Percentiles rank a stretch among this genome's conserved stretches.
Conservation (phyloP, 2,113 vertebrate genomes). For the Erinaceus europaeus region DNA sequence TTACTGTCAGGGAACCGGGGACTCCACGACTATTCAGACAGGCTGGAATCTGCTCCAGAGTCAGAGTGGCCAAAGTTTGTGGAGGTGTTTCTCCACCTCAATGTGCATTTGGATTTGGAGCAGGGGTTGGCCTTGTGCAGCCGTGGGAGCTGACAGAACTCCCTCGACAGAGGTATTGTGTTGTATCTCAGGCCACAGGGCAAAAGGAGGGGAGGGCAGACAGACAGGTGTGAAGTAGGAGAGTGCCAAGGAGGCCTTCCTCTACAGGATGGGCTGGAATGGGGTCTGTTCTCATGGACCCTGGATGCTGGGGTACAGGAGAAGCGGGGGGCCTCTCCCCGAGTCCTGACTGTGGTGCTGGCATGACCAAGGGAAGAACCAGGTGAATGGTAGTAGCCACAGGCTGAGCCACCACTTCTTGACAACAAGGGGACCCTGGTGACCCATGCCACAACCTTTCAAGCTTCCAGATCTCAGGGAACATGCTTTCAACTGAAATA, state of each 20-base stretch:
- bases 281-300: not conserved
- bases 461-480: not conserved
- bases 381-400: not conserved
- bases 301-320: not conserved
- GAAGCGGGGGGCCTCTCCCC: not conserved
- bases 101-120: not conserved
- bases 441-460: not conserved
- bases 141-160: too few species aligned
- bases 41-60: not conserved
- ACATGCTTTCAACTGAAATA: not conserved
- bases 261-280: not conserved
- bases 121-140: not conserved
- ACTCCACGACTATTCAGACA: not conserved
- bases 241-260: not conserved
- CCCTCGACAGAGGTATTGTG: not conserved
- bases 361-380: not conserved
- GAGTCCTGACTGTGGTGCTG: not conserved
- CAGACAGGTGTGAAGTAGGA: not conserved
- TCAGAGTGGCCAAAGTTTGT: fast-evolving
- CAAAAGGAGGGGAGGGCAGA: not conserved
- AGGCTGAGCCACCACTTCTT: not conserved
- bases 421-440: fast-evolving
- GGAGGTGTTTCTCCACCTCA: not conserved
- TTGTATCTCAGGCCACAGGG: not conserved
- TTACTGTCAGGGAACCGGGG: not conserved